Evolutionary conservation across 1,140 invertebrate genomes (phyloP), one percentile per base, ranked within the genome.

Genomic region (Zaprionus inermis): DNA sequence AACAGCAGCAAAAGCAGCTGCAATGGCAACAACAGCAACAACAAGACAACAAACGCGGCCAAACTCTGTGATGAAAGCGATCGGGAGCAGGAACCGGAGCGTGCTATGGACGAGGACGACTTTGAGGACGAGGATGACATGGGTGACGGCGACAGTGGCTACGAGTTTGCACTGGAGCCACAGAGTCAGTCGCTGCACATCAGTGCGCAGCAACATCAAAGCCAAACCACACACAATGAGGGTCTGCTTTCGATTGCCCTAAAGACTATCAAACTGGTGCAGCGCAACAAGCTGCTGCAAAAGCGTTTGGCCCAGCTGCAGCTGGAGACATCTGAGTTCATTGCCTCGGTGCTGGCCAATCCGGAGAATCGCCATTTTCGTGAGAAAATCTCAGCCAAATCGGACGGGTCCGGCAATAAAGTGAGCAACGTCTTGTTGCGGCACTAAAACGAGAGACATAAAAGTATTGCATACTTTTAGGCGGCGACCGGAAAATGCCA

Each of bases 261-360:
- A 3, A 90, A 91, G 57, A 92, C 91, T 3, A 81, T 92, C 24
- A 91, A 90, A 36, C 60, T 92, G 66, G 85, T 92, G 76, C 88
- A 91, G 56, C 88, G 91, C n/a, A 92, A 92, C 52, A 86, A 85
- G 56, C 36, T 92, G 55, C 58, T 92, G 36, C 91, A 92, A 38
- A 75, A 80, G 56, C 86, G 91, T 32, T 34, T 92, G 38, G 64
- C 81, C 0, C 78, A 92, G 32, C 49, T 92, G 57, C 91, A 92
- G 59, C 41, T 85, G 41, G 91, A 92, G 67, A 92, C 91, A 2
- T 88, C 81, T 7, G 76, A 88, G 68, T 92, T 92, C 38, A 90
- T 92, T 55, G 76, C 91, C 61, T 92, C 91, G 30, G 89, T 92
- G 22, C 41, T 92, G 77, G 79, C 85, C 28, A 92, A 92, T 80